phyloP scores from a whole-genome alignment of 2,113 vertebrate species.

The Rhegmatorhina hoffmannsi region DNA sequence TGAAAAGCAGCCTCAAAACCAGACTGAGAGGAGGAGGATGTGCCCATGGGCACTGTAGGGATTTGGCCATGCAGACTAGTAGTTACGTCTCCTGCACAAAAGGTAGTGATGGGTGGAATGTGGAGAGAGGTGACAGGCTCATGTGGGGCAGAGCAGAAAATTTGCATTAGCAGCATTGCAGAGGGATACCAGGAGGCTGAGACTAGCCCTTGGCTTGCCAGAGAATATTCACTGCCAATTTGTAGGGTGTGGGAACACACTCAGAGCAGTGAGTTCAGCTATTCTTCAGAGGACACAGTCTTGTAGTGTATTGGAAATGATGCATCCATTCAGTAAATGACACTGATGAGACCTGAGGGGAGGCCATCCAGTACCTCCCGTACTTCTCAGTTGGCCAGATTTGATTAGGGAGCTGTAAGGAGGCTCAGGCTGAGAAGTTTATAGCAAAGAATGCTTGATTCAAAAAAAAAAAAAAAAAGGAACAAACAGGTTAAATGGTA shows the following conservation, averaged over 20 bases:
- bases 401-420: background rate
- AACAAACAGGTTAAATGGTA: background rate
- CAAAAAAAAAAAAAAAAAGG: background rate
- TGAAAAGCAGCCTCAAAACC: background rate
- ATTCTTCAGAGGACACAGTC: background rate
- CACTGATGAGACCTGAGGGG: background rate
- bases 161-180: background rate
- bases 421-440: background rate
- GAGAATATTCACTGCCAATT: background rate
- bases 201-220: background rate
- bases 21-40: background rate
- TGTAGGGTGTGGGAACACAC: background rate
- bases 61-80: background rate
- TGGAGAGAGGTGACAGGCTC: background rate
- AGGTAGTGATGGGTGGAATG: rapidly evolving
- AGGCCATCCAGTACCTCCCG: background rate
- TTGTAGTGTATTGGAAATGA: background rate
- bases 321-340: background rate
- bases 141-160: background rate
- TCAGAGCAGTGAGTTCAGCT: rapidly evolving
- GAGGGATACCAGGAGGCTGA: background rate
- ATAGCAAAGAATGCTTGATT: background rate
- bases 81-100: rapidly evolving
- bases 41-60: rapidly evolving
- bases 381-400: background rate